Percentiles rank a stretch among this genome's conserved stretches.
Conservation (phyloP, 2,888 invertebrate species). For the Caenorhabditis sp. region DNA sequence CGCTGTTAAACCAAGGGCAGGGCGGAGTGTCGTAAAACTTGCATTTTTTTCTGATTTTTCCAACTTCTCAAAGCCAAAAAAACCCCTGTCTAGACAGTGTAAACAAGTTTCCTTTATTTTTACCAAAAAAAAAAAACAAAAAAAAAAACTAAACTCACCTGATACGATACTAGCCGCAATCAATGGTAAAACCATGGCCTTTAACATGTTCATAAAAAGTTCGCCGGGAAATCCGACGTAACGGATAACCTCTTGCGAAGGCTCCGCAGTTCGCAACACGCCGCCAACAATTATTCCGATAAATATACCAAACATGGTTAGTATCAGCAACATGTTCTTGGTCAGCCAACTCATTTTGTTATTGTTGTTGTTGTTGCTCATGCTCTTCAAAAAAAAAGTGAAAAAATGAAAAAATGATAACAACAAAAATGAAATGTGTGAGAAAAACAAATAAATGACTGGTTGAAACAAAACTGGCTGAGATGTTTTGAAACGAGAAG, state of each 20-base stretch:
- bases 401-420: background rate
- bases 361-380: conserved; percentile 25
- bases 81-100: too few species aligned
- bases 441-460: too few species aligned
- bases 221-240: conserved; percentile 79
- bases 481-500: too few species aligned
- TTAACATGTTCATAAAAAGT: conserved; percentile 78
- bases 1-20: too few species aligned
- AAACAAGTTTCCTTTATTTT: too few species aligned
- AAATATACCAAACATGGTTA: conserved; percentile 47
- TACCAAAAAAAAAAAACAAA: too few species aligned
- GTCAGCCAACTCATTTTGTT: conserved; percentile 32
- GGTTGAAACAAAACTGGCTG: too few species aligned
- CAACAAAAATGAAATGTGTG: background rate
- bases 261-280: conserved; percentile 32
- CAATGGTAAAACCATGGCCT: conserved; percentile 79
- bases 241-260: conserved; percentile 43
- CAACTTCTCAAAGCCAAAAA: too few species aligned
- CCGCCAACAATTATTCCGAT: conserved; percentile 46
- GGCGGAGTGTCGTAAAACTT: too few species aligned
- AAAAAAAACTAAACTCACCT: conserved; percentile 71
- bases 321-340: conserved; percentile 42
- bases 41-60: too few species aligned
- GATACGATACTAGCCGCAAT: conserved; percentile 78
- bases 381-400: background rate